Base-by-base conservation (phyloP, 2,888 invertebrate species). In the Callyntrura guangdongensis region DNA sequence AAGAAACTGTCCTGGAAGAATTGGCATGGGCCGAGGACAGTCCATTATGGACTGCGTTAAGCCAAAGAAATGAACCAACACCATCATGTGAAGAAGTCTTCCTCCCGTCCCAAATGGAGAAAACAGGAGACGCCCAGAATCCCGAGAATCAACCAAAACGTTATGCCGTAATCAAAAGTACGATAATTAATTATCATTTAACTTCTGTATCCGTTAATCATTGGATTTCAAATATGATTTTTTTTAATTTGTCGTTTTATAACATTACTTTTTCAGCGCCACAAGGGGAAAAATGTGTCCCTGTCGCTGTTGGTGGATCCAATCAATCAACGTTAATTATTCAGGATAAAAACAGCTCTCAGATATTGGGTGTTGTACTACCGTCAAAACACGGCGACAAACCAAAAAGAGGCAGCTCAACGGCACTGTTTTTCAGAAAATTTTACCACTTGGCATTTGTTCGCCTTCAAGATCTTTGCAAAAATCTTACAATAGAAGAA, bases 381-480 rank as follows among this genome's bases (percentile, higher is more conserved):
- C 94, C 94, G 2, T 94, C 94, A 4, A 94, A 94, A 64, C 93
- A 93, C 67, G 92, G 93, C 1, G 93, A 94, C 83, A 93, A 93
- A 86, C 93, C 93, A 36, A 93, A 94, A 77, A 92, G 93, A 82
- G 94, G 93, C 27, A 93, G 91, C 72, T 94, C 94, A 0, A 92
- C 92, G 2, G 92, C 93, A 72, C 89, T 94, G 88, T 94, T 95
- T 94, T 95, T 95, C 93, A 95, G 95, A 8, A 95, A 99, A 97
- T 98, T 99, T 94, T 99, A 99, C 95, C 97, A 98, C 95, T 95
- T 99, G 93, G 98, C 98, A 0, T 97, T 97, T 93, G 97, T 98
- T n/a, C 96, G 99, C 36, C 97, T 99, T 96, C 97, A 97, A 94
- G 98, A 99, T 94, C 95, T 99, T 8, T 99, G 99, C 95, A 97